Conservation (phyloP, 2,113 vertebrate species). For the Vulpes ferrilata region DNA sequence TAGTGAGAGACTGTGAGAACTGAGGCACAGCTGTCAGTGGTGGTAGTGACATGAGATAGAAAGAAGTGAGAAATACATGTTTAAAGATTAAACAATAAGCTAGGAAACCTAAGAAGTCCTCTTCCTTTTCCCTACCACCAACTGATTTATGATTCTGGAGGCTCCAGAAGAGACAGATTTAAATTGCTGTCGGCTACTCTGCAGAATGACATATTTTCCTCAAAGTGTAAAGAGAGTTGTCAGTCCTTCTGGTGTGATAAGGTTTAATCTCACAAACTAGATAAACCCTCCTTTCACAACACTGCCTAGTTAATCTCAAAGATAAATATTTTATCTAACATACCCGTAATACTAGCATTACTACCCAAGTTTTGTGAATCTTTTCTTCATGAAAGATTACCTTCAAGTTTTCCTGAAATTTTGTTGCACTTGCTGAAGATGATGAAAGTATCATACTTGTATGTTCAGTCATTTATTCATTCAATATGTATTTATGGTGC, state of each 20-base stretch:
- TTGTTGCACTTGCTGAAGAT: background rate
- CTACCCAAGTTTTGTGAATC: background rate
- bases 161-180: background rate
- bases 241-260: background rate
- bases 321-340: background rate
- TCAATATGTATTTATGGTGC: background rate
- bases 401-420: background rate
- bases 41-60: background rate
- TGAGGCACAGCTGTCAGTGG: background rate
- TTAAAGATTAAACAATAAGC: background rate
- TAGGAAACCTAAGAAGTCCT: background rate
- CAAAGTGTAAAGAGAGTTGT: background rate
- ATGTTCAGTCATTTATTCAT: background rate
- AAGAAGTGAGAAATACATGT: background rate
- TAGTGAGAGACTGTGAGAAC: background rate
- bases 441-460: background rate
- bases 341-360: background rate
- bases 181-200: background rate
- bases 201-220: background rate
- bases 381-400: background rate
- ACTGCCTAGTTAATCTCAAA: background rate
- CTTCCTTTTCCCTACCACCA: background rate
- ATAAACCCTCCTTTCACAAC: background rate
- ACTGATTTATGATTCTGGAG: background rate
- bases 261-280: background rate